phyloP scores from a whole-genome alignment of 2,888 invertebrate genomes.

The Phalangium opilio region DNA sequence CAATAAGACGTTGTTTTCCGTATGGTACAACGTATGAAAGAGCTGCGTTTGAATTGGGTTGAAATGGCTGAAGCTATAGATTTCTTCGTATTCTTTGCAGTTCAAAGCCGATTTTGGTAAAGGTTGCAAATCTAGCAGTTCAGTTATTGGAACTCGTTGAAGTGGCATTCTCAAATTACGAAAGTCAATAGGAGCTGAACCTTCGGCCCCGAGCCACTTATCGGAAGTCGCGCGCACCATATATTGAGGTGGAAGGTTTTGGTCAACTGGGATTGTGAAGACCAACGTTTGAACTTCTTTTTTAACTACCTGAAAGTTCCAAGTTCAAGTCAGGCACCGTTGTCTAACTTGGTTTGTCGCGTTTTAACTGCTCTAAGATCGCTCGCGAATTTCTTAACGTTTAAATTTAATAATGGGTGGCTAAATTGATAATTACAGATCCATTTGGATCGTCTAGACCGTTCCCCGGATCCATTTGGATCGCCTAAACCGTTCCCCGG shows the following conservation, averaged over 20 bases:
- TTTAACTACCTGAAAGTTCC: slow-evolving; percentile 43
- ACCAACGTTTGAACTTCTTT: slow-evolving; percentile 65
- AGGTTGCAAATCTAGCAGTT: slow-evolving; percentile 77
- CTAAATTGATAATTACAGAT: no score
- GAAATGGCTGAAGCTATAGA: slow-evolving; percentile 86
- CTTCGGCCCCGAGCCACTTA: slow-evolving; percentile 52
- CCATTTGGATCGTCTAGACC: no score
- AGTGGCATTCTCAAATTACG: slow-evolving; percentile 69
- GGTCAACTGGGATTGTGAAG: slow-evolving; percentile 84
- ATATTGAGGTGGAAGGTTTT: slow-evolving; percentile 82
- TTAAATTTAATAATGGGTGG: no score
- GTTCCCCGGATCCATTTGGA: no score
- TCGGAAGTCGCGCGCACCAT: slow-evolving; percentile 74
- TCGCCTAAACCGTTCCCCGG: no score
- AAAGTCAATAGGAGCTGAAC: slow-evolving; percentile 42
- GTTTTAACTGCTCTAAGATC: no score
- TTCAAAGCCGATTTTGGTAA: slow-evolving; percentile 67
- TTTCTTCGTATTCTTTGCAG: slow-evolving; percentile 54
- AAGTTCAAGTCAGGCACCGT: no score
- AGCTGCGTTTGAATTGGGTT: slow-evolving; percentile 98
- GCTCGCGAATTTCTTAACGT: no score
- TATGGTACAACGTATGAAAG: slow-evolving; percentile 89
- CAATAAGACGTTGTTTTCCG: slow-evolving; percentile 77
- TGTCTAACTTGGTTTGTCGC: no score
- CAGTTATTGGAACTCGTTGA: slow-evolving; percentile 31